A percentile compares a stretch with the other conserved stretches of the same genome.
These are phyloP conservation scores for Dascillus cervinus DNA, from an alignment of 2,888 invertebrate genomes.

Conservation along the genomic window DNA sequence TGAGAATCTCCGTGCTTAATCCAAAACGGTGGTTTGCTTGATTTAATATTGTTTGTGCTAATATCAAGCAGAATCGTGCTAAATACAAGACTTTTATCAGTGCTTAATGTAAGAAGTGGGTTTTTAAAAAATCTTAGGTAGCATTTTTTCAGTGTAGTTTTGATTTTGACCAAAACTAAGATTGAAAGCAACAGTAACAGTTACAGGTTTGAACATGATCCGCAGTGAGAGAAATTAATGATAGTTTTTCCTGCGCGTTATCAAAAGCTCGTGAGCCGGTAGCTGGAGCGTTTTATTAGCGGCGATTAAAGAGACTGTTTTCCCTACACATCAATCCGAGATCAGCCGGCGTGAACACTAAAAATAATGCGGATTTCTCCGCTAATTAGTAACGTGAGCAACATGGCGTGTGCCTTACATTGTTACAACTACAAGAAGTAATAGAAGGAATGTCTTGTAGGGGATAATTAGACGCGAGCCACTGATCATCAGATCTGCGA, in stretches of 20 bases:
- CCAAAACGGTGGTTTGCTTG: too few species aligned
- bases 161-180: too few species aligned
- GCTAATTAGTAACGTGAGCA: constrained; percentile 35
- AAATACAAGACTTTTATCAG: too few species aligned
- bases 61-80: too few species aligned
- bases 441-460: constrained; percentile 21
- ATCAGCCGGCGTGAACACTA: constrained; percentile 26
- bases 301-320: constrained; percentile 16
- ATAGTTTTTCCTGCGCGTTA: neutral
- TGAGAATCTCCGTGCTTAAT: too few species aligned
- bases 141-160: too few species aligned
- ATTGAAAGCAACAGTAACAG: too few species aligned
- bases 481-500: constrained; percentile 24
- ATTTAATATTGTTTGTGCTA: too few species aligned
- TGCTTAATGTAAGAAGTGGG: too few species aligned
- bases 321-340: constrained; percentile 26
- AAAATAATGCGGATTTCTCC: constrained; percentile 36
- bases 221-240: too few species aligned
- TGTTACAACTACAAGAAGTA: constrained; percentile 23
- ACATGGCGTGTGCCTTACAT: constrained; percentile 31
- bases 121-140: too few species aligned
- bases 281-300: constrained; percentile 24
- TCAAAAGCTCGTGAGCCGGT: constrained; percentile 24
- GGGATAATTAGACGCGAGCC: constrained; percentile 28
- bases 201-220: too few species aligned